phyloP scores from a whole-genome alignment of 2,797 vertebrate species.

The Brachymystax lenok region DNA sequence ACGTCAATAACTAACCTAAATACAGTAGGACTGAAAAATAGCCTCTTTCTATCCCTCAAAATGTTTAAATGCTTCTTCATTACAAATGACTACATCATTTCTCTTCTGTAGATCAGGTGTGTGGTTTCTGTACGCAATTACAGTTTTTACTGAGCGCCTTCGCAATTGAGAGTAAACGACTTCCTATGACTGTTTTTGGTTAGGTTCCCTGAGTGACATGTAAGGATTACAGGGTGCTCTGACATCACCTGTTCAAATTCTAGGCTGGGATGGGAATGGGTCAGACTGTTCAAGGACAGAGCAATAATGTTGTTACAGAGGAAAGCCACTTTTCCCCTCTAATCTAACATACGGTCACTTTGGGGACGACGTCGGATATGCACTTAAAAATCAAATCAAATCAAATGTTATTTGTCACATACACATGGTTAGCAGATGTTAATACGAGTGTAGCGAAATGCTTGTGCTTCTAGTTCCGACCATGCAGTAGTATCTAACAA shows the following conservation, averaged over 20 bases:
- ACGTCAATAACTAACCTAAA: background rate
- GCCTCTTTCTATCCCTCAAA: background rate
- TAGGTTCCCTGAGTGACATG: conserved; percentile 39
- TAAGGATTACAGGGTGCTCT: conserved; percentile 32
- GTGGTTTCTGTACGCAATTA: conserved; percentile 7
- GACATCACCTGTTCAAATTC: conserved; percentile 36
- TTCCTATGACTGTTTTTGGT: conserved; percentile 49
- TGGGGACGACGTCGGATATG: no score
- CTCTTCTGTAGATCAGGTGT: conserved; percentile 18
- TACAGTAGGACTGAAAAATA: no score
- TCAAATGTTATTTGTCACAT: no score
- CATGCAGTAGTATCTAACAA: no score
- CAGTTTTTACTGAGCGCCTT: conserved; percentile 17
- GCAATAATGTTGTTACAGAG: conserved; percentile 28
- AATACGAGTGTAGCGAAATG: no score
- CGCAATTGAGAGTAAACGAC: conserved; percentile 41
- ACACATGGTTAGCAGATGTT: no score
- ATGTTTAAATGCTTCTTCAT: background rate
- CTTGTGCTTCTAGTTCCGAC: no score
- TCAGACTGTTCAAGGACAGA: background rate
- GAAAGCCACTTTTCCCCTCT: conserved; percentile 24
- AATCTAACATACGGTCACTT: conserved; percentile 28
- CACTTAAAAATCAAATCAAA: no score
- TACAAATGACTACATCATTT: conserved; percentile 21
- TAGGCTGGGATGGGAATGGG: conserved; percentile 6